Evolutionary conservation across 2,888 invertebrate species (phyloP), one percentile per base, ranked within the genome.

Genomic region (Punctoribates punctum): DNA sequence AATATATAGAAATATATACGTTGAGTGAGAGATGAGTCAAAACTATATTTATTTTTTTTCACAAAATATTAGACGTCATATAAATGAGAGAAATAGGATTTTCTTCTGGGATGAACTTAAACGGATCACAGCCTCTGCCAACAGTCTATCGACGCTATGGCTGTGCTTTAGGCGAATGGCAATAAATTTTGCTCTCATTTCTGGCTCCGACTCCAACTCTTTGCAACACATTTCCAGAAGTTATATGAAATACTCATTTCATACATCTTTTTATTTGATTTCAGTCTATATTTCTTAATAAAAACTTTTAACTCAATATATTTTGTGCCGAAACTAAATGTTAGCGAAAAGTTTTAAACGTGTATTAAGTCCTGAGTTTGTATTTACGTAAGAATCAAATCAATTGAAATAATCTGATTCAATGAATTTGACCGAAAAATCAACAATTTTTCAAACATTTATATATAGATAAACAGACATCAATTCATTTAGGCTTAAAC

Each of bases 131-230:
- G 62, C 13, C 15, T 62, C 20, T 11, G 48, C 48, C 48, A 17
- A 3, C 13, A 27, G 27, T 6, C 29, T 2, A 62, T 27, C 6
- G 5, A 27, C 62, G 25, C 29, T 2, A 62, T 27, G 29, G 5
- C 11, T 62, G 62, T 62, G 62, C 62, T 62, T 62, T 62, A 27
- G 62, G 62, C 62, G n/a, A 62, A 29, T 27, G 29, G 27, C 62
- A 62, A 62, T 62, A 62, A 62, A 62, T 54, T 54, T 54, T 54
- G 6, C 8, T 34, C 34, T 34, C 4, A 34, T 5, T 34, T 3
- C 34, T 34, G n/a, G n/a, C 34, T 8, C 34, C 4, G 8, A 34
- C 34, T 34, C 4, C 34, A 34, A 54, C 8, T n/a, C 20, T n/a
- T 48, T 54, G 4, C n/a, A n/a, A 54, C 54, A n/a, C 8, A 8